Conservation (phyloP, 2,888 invertebrate genomes). For the Brachynemurus nebulosus region DNA sequence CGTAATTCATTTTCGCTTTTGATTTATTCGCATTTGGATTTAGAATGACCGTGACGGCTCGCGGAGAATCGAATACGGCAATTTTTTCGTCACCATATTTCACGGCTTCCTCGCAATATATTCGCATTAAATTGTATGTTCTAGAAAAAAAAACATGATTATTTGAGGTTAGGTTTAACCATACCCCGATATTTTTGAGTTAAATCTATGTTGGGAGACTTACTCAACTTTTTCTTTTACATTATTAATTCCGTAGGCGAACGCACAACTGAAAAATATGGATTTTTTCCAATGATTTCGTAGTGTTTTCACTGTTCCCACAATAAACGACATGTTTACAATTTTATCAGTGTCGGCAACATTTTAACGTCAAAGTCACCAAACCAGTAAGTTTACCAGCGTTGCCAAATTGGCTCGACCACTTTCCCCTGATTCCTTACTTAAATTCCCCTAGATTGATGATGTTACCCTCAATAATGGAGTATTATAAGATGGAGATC, state of each 20-base stretch:
- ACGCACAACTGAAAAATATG: constrained; percentile 47
- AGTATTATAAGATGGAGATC: too few relatives aligned
- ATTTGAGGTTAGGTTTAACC: constrained; percentile 2
- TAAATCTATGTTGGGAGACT: constrained; percentile 24
- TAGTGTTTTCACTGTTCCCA: constrained; percentile 51
- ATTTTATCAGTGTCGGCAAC: too few relatives aligned
- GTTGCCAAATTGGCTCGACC: too few relatives aligned
- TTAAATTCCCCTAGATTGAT: too few relatives aligned
- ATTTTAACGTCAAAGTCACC: background rate
- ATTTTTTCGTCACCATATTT: constrained; percentile 53
- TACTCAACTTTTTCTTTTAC: constrained; percentile 62
- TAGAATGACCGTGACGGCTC: constrained; percentile 71
- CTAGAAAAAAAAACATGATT: constrained; percentile 39
- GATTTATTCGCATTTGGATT: constrained; percentile 84
- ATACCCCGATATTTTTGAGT: constrained; percentile 4
- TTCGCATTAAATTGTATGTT: constrained; percentile 60
- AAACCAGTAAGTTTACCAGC: too few relatives aligned
- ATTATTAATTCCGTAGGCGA: constrained; percentile 57
- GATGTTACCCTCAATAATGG: too few relatives aligned
- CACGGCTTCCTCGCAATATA: constrained; percentile 64
- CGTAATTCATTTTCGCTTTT: constrained; percentile 53
- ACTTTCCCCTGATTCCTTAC: too few relatives aligned
- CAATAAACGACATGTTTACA: constrained; percentile 19
- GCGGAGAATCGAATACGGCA: constrained; percentile 42
- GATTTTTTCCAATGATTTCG: constrained; percentile 87